Base-by-base conservation (phyloP, 1,140 invertebrate species). In the Thalassaphorura encarpata region DNA sequence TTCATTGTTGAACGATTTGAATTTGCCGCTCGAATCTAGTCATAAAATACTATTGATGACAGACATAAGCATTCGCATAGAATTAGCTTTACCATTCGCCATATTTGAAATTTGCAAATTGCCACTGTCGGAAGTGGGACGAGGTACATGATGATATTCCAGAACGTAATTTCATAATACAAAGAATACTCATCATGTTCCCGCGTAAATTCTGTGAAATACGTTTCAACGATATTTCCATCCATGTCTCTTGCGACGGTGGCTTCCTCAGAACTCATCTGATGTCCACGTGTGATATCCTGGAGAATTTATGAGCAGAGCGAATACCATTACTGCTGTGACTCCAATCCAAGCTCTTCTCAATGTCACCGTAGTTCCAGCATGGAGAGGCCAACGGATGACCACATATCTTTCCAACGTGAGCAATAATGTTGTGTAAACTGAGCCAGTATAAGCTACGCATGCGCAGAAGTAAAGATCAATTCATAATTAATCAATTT, bases 391-490 rank as follows among this genome's bases (percentile, higher is more conserved):
- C 71, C 94, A 89, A 69, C 93, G 96, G 0, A 97, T 93, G 1
- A 93, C 94, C 33, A 97, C 87, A 74, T 92, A 97, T 43, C 94
- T 78, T 71, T 97, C 94, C 62, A 95, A 78, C 0, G 93, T 96
- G 39, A 97, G 93, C 1, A 88, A 89, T 46, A 97, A 80, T 0
- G 94, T 97, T 59, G 96, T 77, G 75, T 96, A 97, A 43, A 95
- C 89, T 18, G 89, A 91, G 29, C 89, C 89, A 39, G 90, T 94
- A 69, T 90, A 57, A 24, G 54, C 56, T n/a, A n/a, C n/a, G n/a
- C n/a, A n/a, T n/a, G n/a, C n/a, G n/a, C n/a, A n/a, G n/a, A n/a
- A n/a, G n/a, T n/a, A n/a, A n/a, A n/a, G n/a, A n/a, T n/a, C n/a
- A n/a, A n/a, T n/a, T n/a, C n/a, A n/a, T n/a, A n/a, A n/a, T n/a